Base-by-base conservation (phyloP, 2,113 vertebrate species). In the Grantiella picta region DNA sequence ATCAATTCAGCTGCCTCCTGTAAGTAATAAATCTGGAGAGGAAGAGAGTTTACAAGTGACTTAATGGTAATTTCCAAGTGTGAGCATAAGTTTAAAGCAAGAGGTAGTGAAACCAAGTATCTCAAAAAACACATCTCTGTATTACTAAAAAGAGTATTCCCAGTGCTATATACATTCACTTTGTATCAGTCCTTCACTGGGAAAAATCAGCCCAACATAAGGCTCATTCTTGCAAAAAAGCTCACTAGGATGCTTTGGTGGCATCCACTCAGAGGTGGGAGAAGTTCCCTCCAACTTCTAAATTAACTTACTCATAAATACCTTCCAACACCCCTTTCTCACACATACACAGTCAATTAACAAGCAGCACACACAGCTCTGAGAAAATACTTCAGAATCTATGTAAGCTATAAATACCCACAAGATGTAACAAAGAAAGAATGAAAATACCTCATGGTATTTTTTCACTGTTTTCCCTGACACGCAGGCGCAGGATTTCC, bases 401-500 rank as follows among this genome's bases (percentile, higher is more conserved):
- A 81, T 2, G 7, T 57, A 59, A 63, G 35, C 27, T 66, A 70
- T 15, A 56, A 77, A 70, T 23, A 64, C 15, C 11, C n/a, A 3
- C 75, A 88, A 52, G 7, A 31, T 92, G 15, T 24, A 42, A 4
- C 5, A 54, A 64, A 70, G 21, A 25, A 59, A 13, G 42, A 57
- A 42, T 6, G 8, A 42, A 81, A 94, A 33, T 98, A 99, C 99
- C 99, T 99, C 99, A 0, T 99, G 99, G 45, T 99, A 98, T 88
- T 99, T 99, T 88, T 96, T 98, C 53, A 98, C 97, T 5, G 98
- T 98, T 96, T 99, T 99, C 45, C 98, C 98, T 28, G 99, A 97
- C 56, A 91, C 95, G 38, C 99, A 99, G 0, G 70, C 97, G 97
- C 99, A 99, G 76, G 98, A 98, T 97, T 99, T 99, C 99, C 99